A percentile compares a stretch with the other conserved stretches of the same genome.
Evolutionary conservation across 2,113 vertebrate genomes (phyloP).

Genomic region (Platichthys stellatus): DNA sequence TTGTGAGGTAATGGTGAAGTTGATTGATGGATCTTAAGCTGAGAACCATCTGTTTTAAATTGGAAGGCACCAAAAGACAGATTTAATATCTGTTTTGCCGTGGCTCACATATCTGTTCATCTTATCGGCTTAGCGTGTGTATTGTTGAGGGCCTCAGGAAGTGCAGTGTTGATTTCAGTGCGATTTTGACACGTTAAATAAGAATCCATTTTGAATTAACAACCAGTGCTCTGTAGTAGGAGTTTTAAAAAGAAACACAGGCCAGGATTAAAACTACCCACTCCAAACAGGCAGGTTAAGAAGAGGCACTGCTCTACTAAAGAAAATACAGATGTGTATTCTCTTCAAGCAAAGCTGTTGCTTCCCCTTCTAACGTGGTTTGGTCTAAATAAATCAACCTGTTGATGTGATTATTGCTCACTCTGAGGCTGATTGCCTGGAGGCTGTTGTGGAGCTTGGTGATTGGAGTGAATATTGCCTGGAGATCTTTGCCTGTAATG

Average conservation of each 20-base stretch:
- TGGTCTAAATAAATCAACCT: slow-evolving; percentile 8
- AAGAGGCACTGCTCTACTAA: not conserved
- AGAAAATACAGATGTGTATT: not conserved
- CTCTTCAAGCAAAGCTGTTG: not conserved
- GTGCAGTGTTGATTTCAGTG: too few species aligned
- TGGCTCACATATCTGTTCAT: not conserved
- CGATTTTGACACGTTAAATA: too few species aligned
- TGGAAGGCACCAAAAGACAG: not conserved
- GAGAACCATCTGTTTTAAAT: not conserved
- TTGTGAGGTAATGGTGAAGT: not conserved
- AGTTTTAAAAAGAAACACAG: not conserved
- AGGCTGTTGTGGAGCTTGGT: slow-evolving; percentile 4
- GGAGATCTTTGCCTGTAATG: slow-evolving; percentile 27
- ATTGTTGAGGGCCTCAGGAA: too few species aligned
- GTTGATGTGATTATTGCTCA: not conserved
- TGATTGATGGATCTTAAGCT: not conserved
- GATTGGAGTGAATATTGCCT: slow-evolving; percentile 22
- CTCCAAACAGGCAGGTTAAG: too few species aligned
- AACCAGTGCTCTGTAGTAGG: too few species aligned
- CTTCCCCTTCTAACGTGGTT: slow-evolving; percentile 5
- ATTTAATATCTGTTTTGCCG: not conserved
- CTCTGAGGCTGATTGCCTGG: slow-evolving; percentile 12
- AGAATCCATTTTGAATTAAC: too few species aligned
- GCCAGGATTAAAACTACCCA: too few species aligned
- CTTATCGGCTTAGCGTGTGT: not conserved